Evolutionary conservation across 2,888 invertebrate species (phyloP), one percentile per base, ranked within the genome.

Genomic region (Cylloceria caligata): DNA sequence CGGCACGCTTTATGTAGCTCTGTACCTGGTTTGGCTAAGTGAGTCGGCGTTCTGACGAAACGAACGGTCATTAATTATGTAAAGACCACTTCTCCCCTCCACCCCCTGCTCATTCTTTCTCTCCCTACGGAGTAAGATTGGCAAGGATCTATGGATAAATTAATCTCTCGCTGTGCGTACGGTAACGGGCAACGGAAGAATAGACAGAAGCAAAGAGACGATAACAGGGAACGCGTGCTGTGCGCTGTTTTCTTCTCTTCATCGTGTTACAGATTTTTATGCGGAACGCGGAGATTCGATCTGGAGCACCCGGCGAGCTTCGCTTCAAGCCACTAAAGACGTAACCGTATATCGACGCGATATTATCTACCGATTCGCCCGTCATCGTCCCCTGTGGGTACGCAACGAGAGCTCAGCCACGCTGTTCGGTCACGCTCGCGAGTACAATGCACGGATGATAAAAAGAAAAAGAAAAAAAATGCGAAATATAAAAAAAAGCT

Each of bases 1-100:
- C 60, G 52, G 21, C 45, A 72, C 52, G 60, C 47, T 34, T 68
- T 72, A 55, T 49, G 60, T 60, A 73, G 67, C 39, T 64, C 64
- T 24, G 24, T 64, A 39, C 39, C 36, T 36, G 62, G 1, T 21
- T 34, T 45, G 36, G 75, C 42, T 57, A 83, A 81, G 82, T 85
- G 83, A 85, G 81, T 85, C 83, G 81, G 82, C 82, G 83, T 80
- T 82, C 73, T 84, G 73, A 82, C 67, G 78, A 71, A 62, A 49
- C 76, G 76, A 83, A 77, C 77, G 67, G 75, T 80, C 83, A 83
- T 85, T 83, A 85, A 84, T 85, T 85, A 85, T 83, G 80, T 81
- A 85, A 85, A 76, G 81, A 84, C 79, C 79, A 67, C 69, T 80
- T 82, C 68, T 68, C 47, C 27, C 36, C 30, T 19, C 34, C 16